phyloP scores from a whole-genome alignment of 2,113 vertebrate species.

The Festucalex cinctus region DNA sequence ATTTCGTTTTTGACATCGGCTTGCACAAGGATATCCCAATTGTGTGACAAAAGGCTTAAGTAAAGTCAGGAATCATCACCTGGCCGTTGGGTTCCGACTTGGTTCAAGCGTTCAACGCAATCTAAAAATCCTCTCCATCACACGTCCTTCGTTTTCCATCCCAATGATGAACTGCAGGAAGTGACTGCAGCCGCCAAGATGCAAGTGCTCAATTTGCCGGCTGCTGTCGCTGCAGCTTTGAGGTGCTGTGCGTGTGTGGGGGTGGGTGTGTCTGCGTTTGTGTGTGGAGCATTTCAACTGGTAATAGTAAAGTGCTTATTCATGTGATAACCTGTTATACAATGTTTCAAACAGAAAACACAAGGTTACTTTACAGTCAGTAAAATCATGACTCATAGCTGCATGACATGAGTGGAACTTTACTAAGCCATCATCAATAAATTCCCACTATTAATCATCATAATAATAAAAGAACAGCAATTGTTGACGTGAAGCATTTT shows the following conservation, averaged over 20 bases:
- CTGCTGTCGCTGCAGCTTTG: conserved; percentile 24
- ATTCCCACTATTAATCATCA: too few relatives aligned
- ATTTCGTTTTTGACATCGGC: background rate
- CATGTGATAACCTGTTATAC: too few relatives aligned
- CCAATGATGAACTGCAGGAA: background rate
- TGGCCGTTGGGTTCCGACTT: conserved; percentile 21
- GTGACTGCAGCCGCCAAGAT: background rate
- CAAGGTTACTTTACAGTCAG: too few relatives aligned
- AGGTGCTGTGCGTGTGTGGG: conserved; percentile 13
- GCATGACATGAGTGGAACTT: too few relatives aligned
- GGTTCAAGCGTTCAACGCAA: too few relatives aligned
- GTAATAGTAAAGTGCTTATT: too few relatives aligned
- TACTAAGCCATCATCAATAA: too few relatives aligned
- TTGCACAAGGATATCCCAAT: background rate
- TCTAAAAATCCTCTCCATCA: background rate
- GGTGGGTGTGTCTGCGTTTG: conserved; percentile 5
- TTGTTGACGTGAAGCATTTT: too few relatives aligned
- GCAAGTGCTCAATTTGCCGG: conserved; percentile 23
- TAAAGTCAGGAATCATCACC: conserved; percentile 7
- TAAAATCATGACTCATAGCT: too few relatives aligned
- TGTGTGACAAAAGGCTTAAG: background rate
- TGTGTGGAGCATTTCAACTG: too few relatives aligned
- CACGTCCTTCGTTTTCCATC: background rate
- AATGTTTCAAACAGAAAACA: too few relatives aligned
- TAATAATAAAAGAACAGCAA: too few relatives aligned